Base-by-base conservation (phyloP, 1,140 invertebrate genomes). In the Lethocerus indicus region DNA sequence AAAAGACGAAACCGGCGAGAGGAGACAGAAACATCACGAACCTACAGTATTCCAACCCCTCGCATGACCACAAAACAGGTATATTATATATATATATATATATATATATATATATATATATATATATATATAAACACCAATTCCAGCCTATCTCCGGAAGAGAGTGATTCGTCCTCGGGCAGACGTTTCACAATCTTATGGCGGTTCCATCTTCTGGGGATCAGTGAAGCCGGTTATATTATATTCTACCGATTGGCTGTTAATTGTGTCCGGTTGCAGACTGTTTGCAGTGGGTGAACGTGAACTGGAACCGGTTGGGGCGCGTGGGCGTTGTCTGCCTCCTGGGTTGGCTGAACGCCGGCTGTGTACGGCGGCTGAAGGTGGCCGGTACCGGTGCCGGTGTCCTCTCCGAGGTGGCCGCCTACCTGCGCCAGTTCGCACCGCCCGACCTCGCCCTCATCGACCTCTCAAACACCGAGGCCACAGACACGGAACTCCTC, bases 291-390 rank as follows among this genome's bases (percentile, higher is more conserved):
- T 20, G 14, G 12, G 21, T 57, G 39, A 47, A 54, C 42, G 21
- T 52, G 1, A 53, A 37, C 27, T 40, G 42, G 7, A 57, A 57
- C 32, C 41, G 36, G 3, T 26, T 59, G 14, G 58, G 54, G 9
- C 13, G 46, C 13, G 56, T 54, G 37, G 58, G 58, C 4, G 14
- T 52, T 4, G 43, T n/a, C 14, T 51, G 20, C 25, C 7, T 56
- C 13, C 43, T 56, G 23, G 26, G 47, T 5, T 21, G 45, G 6
- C 25, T 56, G 24, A 39, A 49, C 9, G 13, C 45, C 20, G 16
- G 36, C 21, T 32, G 16, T 13, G 27, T 56, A 14, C n/a, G 21
- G 1, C 29, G 43, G 25, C 44, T 56, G 13, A 24, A 23, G 18
- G 13, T 56, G 18, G 27, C 47, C 7, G 26, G 37, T 23, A 50